These are phyloP conservation scores for Machimus atricapillus DNA, from an alignment of 2,888 invertebrate genomes.

Conservation along the genomic window DNA sequence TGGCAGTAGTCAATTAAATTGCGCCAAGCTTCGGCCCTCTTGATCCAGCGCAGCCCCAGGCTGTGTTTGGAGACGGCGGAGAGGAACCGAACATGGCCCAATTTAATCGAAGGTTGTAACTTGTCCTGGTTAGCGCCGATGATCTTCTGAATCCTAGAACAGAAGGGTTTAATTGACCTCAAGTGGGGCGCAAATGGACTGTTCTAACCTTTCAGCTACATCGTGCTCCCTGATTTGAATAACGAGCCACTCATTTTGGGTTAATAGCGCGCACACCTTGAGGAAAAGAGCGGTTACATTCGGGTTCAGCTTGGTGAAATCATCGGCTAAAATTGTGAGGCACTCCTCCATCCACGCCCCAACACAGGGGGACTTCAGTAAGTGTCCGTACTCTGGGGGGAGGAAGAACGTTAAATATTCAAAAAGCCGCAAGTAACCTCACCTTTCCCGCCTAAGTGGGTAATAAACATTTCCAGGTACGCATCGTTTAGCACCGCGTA, in stretches of 20 bases:
- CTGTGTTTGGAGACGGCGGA: constrained; percentile 68
- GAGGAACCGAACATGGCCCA: constrained; percentile 72
- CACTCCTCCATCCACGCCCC: constrained; percentile 63
- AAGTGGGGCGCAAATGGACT: neutral
- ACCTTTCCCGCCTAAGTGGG: constrained; percentile 66
- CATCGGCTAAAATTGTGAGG: constrained; percentile 58
- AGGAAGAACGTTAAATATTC: neutral
- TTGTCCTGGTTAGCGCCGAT: constrained; percentile 51
- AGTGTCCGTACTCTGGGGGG: constrained; percentile 56
- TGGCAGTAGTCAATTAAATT: constrained; percentile 70
- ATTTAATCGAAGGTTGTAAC: constrained; percentile 69
- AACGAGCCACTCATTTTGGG: constrained; percentile 68
- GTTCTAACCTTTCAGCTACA: constrained; percentile 54
- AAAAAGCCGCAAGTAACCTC: constrained; percentile 50
- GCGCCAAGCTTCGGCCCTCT: constrained; percentile 70
- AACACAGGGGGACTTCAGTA: constrained; percentile 59
- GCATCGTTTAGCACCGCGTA: constrained; percentile 64
- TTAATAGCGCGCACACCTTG: constrained; percentile 69
- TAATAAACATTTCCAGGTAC: constrained; percentile 71
- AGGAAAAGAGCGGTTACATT: constrained; percentile 69
- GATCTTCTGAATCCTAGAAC: constrained; percentile 52
- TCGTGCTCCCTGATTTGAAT: constrained; percentile 64
- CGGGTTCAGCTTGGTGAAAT: constrained; percentile 59
- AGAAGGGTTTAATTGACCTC: neutral
- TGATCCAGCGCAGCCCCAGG: constrained; percentile 72